Base-by-base conservation (phyloP, 2,113 vertebrate species). In the Leucopsar rothschildi region DNA sequence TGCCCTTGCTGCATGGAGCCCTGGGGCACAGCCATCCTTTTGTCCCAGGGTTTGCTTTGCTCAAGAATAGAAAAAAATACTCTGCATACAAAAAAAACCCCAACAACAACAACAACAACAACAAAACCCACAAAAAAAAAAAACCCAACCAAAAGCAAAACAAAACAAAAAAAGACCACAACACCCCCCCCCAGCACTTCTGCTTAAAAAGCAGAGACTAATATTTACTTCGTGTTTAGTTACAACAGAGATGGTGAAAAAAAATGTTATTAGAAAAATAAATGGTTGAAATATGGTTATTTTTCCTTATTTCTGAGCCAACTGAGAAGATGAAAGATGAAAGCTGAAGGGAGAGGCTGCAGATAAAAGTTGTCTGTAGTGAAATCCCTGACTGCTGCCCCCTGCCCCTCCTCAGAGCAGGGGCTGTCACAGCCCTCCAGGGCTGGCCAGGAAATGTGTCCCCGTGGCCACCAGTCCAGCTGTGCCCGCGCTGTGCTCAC, bases 401-500 rank as follows among this genome's bases (percentile, higher is more conserved):
- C 33, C 33, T 60, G 45, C 3, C 6, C 9, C n/a, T 29, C 8
- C 39, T 24, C 35, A 21, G 45, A 10, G 10, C 37, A 44, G 27
- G 19, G 14, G 4, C 33, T 12, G 19, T 10, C 24, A 28, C 52
- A 47, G 5, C 3, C 21, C 56, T 20, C 16, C 49, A 28, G 16
- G 18, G 12, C 37, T 45, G 52, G 24, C 45, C 5, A 25, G 22
- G 25, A 29, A 22, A 12, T 0, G 10, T 19, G 31, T 37, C n/a
- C 72, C 16, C 1, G 0, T 11, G 37, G 42, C 29, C 6, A 10
- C 9, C 33, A 22, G 28, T 2, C 3, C 22, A 5, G 10, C 24
- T 5, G 19, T 17, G 3, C 29, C 76, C 2, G 6, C 37, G 50
- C 31, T n/a, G 18, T 1, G 5, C 53, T 10, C 64, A 9, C 47